These are phyloP conservation scores for Boloria euphrosyne DNA, from an alignment of 2,888 invertebrate genomes.

Conservation along the genomic window DNA sequence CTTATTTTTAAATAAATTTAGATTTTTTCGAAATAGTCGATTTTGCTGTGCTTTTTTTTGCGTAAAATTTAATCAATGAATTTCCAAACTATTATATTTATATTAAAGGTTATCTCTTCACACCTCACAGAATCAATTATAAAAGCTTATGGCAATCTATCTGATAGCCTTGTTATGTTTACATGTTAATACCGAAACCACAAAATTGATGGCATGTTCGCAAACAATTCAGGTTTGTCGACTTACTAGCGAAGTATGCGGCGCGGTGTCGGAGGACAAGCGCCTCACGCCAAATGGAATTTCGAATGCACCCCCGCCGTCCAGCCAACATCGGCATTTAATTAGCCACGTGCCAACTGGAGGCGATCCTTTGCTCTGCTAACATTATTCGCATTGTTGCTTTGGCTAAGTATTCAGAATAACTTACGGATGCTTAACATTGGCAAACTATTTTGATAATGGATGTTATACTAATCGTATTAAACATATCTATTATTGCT, in stretches of 20 bases:
- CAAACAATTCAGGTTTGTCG: conserved; percentile 66
- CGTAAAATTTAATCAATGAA: too few species aligned
- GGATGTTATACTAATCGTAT: too few species aligned
- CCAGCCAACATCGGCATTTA: conserved; percentile 74
- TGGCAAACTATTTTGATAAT: conserved; percentile 23
- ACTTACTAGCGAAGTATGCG: conserved; percentile 56
- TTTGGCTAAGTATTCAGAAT: conserved; percentile 58
- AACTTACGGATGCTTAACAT: conserved; percentile 22
- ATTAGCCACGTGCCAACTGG: conserved; percentile 76
- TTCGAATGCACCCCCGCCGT: conserved; percentile 62
- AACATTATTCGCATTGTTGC: conserved; percentile 69
- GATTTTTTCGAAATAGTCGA: too few species aligned
- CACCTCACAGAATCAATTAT: too few species aligned
- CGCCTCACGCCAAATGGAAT: conserved; percentile 56
- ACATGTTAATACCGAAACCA: conserved; percentile 33
- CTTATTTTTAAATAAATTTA: neutral
- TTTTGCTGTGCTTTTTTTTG: too few species aligned
- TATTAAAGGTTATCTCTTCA: too few species aligned
- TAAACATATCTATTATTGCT: neutral
- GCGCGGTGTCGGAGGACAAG: conserved; percentile 52
- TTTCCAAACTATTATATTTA: too few species aligned
- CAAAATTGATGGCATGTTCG: conserved; percentile 54
- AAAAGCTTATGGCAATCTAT: too few species aligned
- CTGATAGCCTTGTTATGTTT: conserved; percentile 8
- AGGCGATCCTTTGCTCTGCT: conserved; percentile 56